Evolutionary conservation across 2,113 vertebrate species (phyloP).

Genomic region (Microtus montanus): DNA sequence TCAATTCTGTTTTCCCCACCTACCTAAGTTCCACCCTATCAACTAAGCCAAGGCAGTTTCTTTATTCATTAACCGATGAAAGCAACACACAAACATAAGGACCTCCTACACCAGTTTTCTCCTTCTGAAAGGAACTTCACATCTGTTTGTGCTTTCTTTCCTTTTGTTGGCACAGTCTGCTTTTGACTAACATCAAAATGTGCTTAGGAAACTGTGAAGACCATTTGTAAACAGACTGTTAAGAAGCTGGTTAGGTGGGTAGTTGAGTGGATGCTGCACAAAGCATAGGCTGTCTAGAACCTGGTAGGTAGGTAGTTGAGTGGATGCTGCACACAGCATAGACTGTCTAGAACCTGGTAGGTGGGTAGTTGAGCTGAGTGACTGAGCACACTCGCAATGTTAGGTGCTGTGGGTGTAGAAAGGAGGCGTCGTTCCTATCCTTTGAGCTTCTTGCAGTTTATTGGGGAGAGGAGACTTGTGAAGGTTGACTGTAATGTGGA

Average conservation of each 20-base stretch:
- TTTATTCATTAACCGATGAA: no score
- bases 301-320: background rate
- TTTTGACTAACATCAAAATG: background rate
- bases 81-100: no score
- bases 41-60: no score
- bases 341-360: background rate
- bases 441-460: background rate
- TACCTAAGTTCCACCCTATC: no score
- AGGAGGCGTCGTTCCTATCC: background rate
- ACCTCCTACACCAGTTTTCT: background rate
- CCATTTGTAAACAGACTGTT: background rate
- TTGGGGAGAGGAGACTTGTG: background rate
- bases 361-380: no score
- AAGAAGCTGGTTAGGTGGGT: no score
- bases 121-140: background rate
- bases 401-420: background rate
- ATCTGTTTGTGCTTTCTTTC: background rate
- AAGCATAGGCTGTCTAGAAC: background rate
- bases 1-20: no score
- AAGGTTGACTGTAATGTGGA: background rate
- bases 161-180: background rate
- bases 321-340: no score
- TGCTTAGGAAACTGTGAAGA: slow-evolving; percentile 23
- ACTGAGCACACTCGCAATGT: no score
- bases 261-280: no score